phyloP scores from a whole-genome alignment of 2,113 vertebrate species.

The Lucifuga dentata region DNA sequence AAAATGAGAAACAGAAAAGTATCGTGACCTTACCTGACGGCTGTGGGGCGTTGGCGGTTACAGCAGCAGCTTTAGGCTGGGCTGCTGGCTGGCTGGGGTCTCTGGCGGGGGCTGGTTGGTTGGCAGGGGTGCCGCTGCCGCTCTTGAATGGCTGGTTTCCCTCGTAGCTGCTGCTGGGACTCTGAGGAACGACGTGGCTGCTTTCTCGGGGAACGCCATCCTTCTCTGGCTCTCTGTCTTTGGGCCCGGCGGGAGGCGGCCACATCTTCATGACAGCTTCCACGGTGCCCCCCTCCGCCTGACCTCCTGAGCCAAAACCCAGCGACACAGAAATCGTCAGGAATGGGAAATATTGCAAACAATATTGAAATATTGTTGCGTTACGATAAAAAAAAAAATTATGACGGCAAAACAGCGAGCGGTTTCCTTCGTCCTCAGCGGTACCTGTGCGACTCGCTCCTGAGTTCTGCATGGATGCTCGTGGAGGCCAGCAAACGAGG shows the following conservation, averaged over 20 bases:
- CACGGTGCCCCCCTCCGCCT: constrained; percentile 41
- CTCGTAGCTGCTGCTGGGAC: constrained; percentile 16
- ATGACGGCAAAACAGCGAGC: too few relatives aligned
- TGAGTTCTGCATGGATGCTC: constrained; percentile 63
- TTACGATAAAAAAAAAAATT: too few relatives aligned
- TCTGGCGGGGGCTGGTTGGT: constrained; percentile 7
- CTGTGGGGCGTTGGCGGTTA: not conserved
- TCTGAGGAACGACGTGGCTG: not conserved
- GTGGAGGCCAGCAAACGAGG: constrained; percentile 82
- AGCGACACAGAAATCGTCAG: not conserved
- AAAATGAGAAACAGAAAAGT: too few relatives aligned
- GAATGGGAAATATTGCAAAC: too few relatives aligned
- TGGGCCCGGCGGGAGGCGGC: constrained; percentile 79
- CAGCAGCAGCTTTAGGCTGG: not conserved
- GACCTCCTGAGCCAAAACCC: constrained; percentile 31
- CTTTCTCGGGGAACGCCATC: constrained; percentile 18
- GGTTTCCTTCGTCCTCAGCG: too few relatives aligned
- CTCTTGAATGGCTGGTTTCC: constrained; percentile 14
- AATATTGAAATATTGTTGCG: too few relatives aligned
- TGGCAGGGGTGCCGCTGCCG: constrained; percentile 33
- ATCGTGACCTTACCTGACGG: constrained; percentile 61
- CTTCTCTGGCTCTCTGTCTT: constrained; percentile 49
- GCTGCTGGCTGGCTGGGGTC: constrained; percentile 16
- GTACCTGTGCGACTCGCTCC: constrained; percentile 66
- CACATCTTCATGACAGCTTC: constrained; percentile 83